Base-by-base conservation (phyloP, 2,888 invertebrate species). In the Adineta ricciae region DNA sequence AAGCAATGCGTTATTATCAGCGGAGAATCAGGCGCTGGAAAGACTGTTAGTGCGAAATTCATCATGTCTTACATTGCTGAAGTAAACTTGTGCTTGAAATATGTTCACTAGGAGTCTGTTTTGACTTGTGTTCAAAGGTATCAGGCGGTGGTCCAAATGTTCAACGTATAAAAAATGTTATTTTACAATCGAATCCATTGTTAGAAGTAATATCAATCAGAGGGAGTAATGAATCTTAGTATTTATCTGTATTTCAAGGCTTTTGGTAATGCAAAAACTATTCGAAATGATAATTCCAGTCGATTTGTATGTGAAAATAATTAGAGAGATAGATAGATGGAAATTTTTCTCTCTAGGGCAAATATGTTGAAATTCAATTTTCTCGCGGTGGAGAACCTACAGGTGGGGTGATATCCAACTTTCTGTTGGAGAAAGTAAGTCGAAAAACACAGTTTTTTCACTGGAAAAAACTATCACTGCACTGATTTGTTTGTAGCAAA, bases 41-140 rank as follows among this genome's bases (percentile, higher is more conserved):
- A 99, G 92, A 99, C 98, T 0, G 98, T 99, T 92, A 96, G 97
- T 5, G 98, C 98, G 24, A 99, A 99, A 91, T 96, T 97, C 91
- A 94, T 98, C 87, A 93, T 98, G 78, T 94, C 95, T 89, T 98
- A 96, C 90, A 92, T 98, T 11, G 97, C 97, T 89, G 95, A 96
- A 89, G 92, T 94, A 84, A 95, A 94, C n/a, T n/a, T n/a, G n/a
- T n/a, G n/a, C n/a, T n/a, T n/a, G 94, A 2, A 50, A 50, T 8
- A 11, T 46, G 8, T 46, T 46, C 50, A 50, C 14, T 16, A 19
- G 2, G 19, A 50, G 3, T 16, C 11, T 19, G 3, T 16, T 50
- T 9, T n/a, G 7, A 27, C 8, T 27, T 50, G 49, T 50, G 24
- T 27, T 83, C 21, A 64, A 84, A 86, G 21, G 83, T 83, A 24